Evolutionary conservation across 37 sponge, comb jelly and placozoan species (phyloP), one percentile per base, ranked within the genome.

Genomic region (Cliona cf. orientalis): DNA sequence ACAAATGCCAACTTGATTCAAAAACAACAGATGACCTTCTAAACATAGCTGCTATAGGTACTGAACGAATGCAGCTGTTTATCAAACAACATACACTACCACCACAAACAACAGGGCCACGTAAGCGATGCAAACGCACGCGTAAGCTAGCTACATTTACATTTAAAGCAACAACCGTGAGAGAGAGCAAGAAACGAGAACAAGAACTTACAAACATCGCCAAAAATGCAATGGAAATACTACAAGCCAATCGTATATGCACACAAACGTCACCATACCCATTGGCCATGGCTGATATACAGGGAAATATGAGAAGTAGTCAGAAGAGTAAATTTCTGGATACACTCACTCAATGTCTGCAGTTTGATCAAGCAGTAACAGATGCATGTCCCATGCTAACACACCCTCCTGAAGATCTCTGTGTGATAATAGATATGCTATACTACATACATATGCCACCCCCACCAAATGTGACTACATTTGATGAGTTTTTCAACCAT

Each of bases 391-490:
- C 53, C 14, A 19, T 14, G 14, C n/a, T n/a, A n/a, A n/a, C n/a
- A n/a, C n/a, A n/a, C n/a, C 14, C 53, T 49, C 14, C 14, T 19
- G 14, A 9, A 9, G 14, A 49, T 14, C 42, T 69, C 9, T 69
- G 38, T 69, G 7, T 69, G 35, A 49, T 49, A 19, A 49, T 49
- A 19, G 71, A 69, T 69, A 37, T 69, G 19, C 38, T 69, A 19
- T 69, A 69, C 71, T 35, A 21, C 35, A 5, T 69, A 37, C 71
- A 69, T 41, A 69, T 69, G 42, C 71, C 71, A 25, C 71, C 71
- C n/a, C 71, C 71, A 25, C 6, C 42, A 37, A 69, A 6, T 21
- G 71, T 34, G 7, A 5, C 11, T 25, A 34, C 35, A 11, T 69
- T 37, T 17, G 6, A 21, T 29, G 71, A 69, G 12, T 38, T 69